Evolutionary conservation across 2,113 vertebrate genomes (phyloP), one percentile per base, ranked within the genome.

Genomic region (Drymodes brunneopygia): DNA sequence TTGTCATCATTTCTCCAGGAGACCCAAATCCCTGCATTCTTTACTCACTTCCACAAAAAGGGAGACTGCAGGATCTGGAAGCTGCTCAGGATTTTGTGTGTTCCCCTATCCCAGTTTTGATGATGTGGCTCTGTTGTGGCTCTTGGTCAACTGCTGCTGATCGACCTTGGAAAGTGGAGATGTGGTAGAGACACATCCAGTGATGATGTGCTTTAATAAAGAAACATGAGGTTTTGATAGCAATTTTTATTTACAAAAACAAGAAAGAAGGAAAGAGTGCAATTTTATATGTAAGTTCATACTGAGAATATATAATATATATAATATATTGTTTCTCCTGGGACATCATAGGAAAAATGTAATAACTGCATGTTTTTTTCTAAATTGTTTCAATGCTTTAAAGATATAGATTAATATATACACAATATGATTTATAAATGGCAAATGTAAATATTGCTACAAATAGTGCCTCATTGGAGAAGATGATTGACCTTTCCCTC

Each of bases 141-240:
- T 92, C 31, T 33, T 71, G 27, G 12, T 38, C 45, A 15, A 12
- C 3, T 62, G 12, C 5, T 3, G 15, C 17, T 7, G 71, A 45
- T 4, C 0, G 7, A 7, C 14, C 11, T 40, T 47, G 14, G 17
- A 48, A 61, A 57, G 1, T 24, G 20, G 28, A 65, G 12, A 7
- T 42, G 5, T 57, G 17, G 11, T 54, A 20, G 22, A 82, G 25
- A 27, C 47, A 48, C 4, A 31, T 38, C 10, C 35, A 35, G 12
- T 20, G 40, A 9, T 22, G 22, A 61, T 4, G 5, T 38, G 7
- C 2, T 47, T 61, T 53, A 45, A 13, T 27, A 74, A 53, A 65
- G 35, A 42, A 69, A 33, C 1, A 38, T 4, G 44, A 58, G 5
- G 3, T 53, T 81, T 69, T n/a, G 4, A 6, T 15, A 40, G 4